Evolutionary conservation across 2,888 invertebrate species (phyloP), one percentile per base, ranked within the genome.

Genomic region (Cordilura impudica): DNA sequence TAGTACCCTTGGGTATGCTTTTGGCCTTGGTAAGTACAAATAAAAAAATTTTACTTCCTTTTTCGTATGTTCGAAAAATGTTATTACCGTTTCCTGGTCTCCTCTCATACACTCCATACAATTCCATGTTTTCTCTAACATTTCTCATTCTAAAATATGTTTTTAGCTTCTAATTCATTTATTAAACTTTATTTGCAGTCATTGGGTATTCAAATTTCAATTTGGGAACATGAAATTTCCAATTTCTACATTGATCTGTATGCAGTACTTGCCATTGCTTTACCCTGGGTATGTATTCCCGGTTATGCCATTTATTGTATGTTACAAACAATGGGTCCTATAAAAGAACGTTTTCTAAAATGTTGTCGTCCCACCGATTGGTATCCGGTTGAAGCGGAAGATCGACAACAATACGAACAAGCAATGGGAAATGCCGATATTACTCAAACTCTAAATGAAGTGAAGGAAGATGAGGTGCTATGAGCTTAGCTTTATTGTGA

Each of bases 291-390:
- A 7, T 70, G 80, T 2, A 85, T 90, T 71, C 89, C 89, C 0
- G 85, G 82, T 1, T 89, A 87, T 81, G 86, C 86, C 2, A 51
- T 85, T 0, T 84, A 83, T 63, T 84, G 84, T 7, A 70, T 88
- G 39, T 80, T 80, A 4, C 84, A 83, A 51, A 86, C 84, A 10
- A 83, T 85, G 12, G 89, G 89, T 6, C 72, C 78, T 8, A 71
- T 88, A 23, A 74, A 80, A 5, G 81, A 77, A 35, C 87, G 89
- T 0, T 84, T 89, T 5, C 83, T 73, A n/a, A 84, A 86, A 16
- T 82, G 86, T 12, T 84, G 86, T 18, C 81, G 86, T 2, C 87
- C 90, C 6, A 87, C 85, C 6, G 89, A 90, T 79, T 89, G 89
- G 89, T 89, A 88, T 84, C 89, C 89, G 0, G 51, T 81, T 1